Evolutionary conservation across 2,113 vertebrate species (phyloP), one percentile per base, ranked within the genome.

Genomic region (Atrichornis clamosus): DNA sequence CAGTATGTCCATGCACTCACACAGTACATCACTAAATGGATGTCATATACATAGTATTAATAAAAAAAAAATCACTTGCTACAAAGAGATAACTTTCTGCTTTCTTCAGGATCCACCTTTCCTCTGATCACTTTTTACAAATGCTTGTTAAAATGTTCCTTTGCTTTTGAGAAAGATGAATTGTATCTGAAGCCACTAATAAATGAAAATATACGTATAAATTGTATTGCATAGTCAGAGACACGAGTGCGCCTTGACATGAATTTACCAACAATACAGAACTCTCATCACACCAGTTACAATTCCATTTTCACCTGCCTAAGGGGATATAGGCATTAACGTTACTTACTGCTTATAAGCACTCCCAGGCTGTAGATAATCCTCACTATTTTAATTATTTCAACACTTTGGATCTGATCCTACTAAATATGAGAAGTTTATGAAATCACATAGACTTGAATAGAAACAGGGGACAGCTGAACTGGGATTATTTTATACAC

Each of bases 251-350:
- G 91, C 77, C 56, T 94, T 73, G 79, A 84, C 60, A 63, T n/a
- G 9, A 86, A 94, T 87, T 87, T 47, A 74, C 94, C 93, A 88
- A 62, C 84, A 73, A 55, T 19, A 60, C 50, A 84, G 49, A 87
- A 42, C 62, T 55, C 84, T 58, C 81, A 79, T 93, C 90, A 82
- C 94, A 93, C 73, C 53, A 92, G 53, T 96, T 95, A 89, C 32
- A 93, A 89, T 94, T 75, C 62, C 39, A 96, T 93, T 96, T 92
- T 81, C 93, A 95, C 88, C 72, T 86, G 58, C 70, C 93, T 85
- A 19, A 63, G 72, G 60, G 58, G 55, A 67, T 50, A 90, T 39
- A 89, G 52, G n/a, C 79, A 93, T 64, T 77, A 74, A 60, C 17
- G 4, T 39, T 94, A 62, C 67, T 95, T 94, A 59, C 80, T 95